Evolutionary conservation across 2,797 vertebrate genomes (phyloP), one percentile per base, ranked within the genome.

Genomic region (Sardinella longiceps): DNA sequence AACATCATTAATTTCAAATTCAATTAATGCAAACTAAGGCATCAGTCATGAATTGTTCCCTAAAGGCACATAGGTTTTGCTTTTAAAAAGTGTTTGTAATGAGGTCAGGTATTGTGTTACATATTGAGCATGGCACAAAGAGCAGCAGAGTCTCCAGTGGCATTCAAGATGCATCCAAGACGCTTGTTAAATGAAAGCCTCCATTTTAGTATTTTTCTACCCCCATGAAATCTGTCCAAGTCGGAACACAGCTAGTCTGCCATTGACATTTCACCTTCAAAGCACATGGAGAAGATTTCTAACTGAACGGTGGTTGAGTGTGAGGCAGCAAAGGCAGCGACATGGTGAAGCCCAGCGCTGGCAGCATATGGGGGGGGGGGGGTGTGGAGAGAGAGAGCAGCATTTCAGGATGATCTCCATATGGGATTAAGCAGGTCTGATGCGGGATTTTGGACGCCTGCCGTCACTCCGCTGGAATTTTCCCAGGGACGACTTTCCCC

Each of bases 401-500:
- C 12, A 80, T 84, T 88, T 83, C 18, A 45, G 39, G 87, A 80
- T 85, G 84, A 85, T 86, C 87, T 85, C 83, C 28, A 81, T 60
- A 53, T 50, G 81, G 74, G 81, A 82, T 85, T 81, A 60, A 87
- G 70, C 85, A 70, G 84, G 84, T 88, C 85, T 83, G 88, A 87
- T 81, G 85, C 80, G 85, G n/a, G 80, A 84, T 60, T 89, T 89
- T 92, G 91, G 89, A 91, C 15, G 66, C 5, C 43, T 50, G 56
- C 89, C 89, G 90, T 88, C 83, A 85, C 25, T 50, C 70, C 25
- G 83, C 88, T 90, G 90, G 90, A 88, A 48, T 1, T 2, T 2
- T 83, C 83, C 90, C 90, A 91, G 81, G 81, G 81, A 74, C 77
- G 25, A 83, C 85, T 60, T 86, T 86, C 84, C 80, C 23, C 87